Conservation (phyloP, 2,113 vertebrate genomes). For the Salvator merianae region DNA sequence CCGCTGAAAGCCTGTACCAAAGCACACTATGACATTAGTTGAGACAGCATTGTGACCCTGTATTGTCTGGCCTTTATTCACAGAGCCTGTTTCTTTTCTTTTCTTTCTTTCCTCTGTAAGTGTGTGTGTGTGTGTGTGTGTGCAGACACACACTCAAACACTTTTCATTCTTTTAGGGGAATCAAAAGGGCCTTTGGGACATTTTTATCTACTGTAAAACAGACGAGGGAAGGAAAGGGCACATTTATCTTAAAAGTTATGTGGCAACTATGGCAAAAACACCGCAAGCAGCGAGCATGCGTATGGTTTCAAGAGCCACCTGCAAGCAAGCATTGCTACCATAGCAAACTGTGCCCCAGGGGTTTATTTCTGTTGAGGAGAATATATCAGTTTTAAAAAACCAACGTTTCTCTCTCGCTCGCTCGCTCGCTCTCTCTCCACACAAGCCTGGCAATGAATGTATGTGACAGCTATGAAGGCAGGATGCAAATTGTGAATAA, state of each 20-base stretch:
- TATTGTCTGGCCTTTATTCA: slow-evolving; percentile 92
- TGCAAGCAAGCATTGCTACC: slow-evolving; percentile 75
- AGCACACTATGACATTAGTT: slow-evolving; percentile 79
- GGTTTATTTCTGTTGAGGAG: slow-evolving; percentile 55
- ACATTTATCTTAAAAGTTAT: slow-evolving; percentile 52
- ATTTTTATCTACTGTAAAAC: slow-evolving; percentile 85
- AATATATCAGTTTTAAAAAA: slow-evolving; percentile 26
- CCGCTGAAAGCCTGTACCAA: slow-evolving; percentile 77
- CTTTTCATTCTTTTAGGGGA: not conserved
- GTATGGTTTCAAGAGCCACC: slow-evolving; percentile 75
- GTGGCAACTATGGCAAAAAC: slow-evolving; percentile 64
- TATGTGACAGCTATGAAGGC: slow-evolving; percentile 86
- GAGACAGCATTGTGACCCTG: slow-evolving; percentile 81
- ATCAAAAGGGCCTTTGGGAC: slow-evolving; percentile 68
- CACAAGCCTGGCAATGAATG: slow-evolving; percentile 70
- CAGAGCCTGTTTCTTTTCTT: slow-evolving; percentile 71
- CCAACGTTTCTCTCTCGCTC: slow-evolving; percentile 59
- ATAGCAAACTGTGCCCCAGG: slow-evolving; percentile 55
- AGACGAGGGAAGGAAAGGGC: slow-evolving; percentile 16
- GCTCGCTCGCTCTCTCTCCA: slow-evolving; percentile 23
- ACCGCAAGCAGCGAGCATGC: slow-evolving; percentile 67
- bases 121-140: not conserved
- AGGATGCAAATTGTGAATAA: slow-evolving; percentile 80
- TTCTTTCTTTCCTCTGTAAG: slow-evolving; percentile 25
- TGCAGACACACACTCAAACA: not conserved